Conservation (phyloP, 2,888 invertebrate genomes). For the Tromatobia lineatoria region DNA sequence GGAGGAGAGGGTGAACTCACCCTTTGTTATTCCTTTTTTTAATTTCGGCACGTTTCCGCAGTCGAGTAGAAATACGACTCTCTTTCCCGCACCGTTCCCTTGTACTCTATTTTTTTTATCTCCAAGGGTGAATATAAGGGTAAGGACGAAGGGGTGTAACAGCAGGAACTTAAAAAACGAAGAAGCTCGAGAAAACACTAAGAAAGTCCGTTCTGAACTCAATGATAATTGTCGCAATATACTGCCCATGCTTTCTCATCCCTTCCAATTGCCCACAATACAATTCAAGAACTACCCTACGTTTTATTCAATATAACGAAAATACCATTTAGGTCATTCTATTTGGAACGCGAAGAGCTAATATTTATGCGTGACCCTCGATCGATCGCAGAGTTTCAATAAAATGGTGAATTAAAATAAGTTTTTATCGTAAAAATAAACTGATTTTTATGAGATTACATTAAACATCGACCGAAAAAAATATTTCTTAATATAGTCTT, state of each 20-base stretch:
- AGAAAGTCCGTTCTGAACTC: constrained; percentile 37
- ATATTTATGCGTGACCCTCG: constrained; percentile 31
- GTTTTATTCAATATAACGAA: constrained; percentile 23
- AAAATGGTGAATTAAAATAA: not conserved
- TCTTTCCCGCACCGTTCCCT: constrained; percentile 43
- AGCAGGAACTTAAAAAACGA: constrained; percentile 21
- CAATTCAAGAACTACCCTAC: constrained; percentile 32
- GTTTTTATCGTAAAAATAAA: not conserved
- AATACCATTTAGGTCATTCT: constrained; percentile 17
- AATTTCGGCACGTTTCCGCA: constrained; percentile 69
- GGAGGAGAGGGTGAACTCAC: constrained; percentile 56
- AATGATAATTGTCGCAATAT: constrained; percentile 49
- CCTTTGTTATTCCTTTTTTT: constrained; percentile 67
- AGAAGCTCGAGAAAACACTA: constrained; percentile 4
- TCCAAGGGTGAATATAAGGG: constrained; percentile 59
- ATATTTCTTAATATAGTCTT: too few relatives aligned
- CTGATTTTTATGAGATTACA: not conserved
- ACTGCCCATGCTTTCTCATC: constrained; percentile 40
- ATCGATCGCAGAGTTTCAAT: constrained; percentile 1
- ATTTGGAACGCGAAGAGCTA: not conserved
- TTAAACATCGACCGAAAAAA: not conserved
- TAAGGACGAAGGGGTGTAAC: constrained; percentile 15
- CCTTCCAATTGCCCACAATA: not conserved
- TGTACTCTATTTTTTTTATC: constrained; percentile 56
- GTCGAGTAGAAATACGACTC: constrained; percentile 65